phyloP scores from a whole-genome alignment of 2,113 vertebrate species.

The Cavia aperea region DNA sequence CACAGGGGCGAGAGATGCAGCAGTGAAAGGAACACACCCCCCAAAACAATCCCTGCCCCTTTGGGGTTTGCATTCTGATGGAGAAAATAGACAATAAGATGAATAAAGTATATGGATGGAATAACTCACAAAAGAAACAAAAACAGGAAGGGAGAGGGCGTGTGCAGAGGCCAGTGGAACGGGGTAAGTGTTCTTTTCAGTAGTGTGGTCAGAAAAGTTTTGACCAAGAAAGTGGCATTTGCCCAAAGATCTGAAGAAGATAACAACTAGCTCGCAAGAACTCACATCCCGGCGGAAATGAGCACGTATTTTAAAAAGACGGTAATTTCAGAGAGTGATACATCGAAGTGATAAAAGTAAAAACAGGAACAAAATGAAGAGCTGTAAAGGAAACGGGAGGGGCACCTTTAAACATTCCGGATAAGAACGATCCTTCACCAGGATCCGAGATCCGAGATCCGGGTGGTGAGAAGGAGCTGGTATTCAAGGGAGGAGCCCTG shows the following conservation, averaged over 20 bases:
- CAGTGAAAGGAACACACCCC: neutral
- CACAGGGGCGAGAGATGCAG: neutral
- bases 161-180: neutral
- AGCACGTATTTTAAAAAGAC: neutral
- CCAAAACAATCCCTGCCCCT: neutral
- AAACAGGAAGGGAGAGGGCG: neutral
- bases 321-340: constrained; percentile 11
- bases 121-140: neutral
- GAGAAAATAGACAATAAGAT: neutral
- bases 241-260: neutral
- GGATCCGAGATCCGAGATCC: neutral
- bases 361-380: neutral
- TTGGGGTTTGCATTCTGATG: neutral
- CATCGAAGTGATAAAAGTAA: neutral
- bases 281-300: neutral
- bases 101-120: neutral
- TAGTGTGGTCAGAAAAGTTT: neutral
- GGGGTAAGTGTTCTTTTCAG: neutral
- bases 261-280: neutral
- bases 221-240: neutral
- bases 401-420: neutral
- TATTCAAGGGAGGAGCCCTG: neutral
- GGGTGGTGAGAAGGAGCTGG: neutral
- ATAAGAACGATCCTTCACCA: neutral
- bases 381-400: neutral